These are phyloP conservation scores for Cryptocheilus praepositus DNA, from an alignment of 2,888 invertebrate genomes.

Conservation along the genomic window DNA sequence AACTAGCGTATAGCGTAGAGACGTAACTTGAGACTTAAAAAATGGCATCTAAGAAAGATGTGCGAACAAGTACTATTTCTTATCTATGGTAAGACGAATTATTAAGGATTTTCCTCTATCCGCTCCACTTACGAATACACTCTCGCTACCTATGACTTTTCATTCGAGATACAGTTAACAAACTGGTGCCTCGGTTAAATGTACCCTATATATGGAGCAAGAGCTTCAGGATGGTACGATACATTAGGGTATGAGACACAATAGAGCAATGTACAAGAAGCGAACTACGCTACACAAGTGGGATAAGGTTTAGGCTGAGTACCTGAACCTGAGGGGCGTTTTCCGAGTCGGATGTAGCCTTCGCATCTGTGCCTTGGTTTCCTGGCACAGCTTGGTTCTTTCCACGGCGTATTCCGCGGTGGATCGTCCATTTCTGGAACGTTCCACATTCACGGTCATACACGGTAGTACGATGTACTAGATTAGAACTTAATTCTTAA, in stretches of 20 bases:
- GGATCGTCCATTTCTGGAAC: conserved; percentile 88
- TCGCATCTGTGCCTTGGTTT: conserved; percentile 72
- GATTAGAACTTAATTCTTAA: conserved; percentile 35
- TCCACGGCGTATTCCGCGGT: conserved; percentile 87
- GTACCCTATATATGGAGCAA: background rate
- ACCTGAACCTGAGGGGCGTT: conserved; percentile 74
- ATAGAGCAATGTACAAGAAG: conserved; percentile 59
- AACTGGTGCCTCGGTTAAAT: no score
- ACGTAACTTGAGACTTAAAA: no score
- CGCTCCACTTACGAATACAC: conserved; percentile 6
- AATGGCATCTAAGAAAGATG: no score
- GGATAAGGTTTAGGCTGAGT: conserved; percentile 71
- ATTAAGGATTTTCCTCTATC: background rate
- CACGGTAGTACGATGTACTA: conserved; percentile 44
- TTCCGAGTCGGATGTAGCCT: conserved; percentile 73
- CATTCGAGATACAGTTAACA: no score
- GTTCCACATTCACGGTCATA: conserved; percentile 71
- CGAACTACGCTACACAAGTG: conserved; percentile 60
- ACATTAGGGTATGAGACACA: conserved; percentile 37
- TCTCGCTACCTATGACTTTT: no score
- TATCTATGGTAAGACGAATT: no score
- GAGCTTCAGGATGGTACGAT: conserved; percentile 7
- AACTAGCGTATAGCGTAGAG: no score
- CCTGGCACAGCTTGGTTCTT: conserved; percentile 74
- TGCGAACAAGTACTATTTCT: no score